phyloP scores from a whole-genome alignment of 2,888 invertebrate genomes.

The Hesperia comma region DNA sequence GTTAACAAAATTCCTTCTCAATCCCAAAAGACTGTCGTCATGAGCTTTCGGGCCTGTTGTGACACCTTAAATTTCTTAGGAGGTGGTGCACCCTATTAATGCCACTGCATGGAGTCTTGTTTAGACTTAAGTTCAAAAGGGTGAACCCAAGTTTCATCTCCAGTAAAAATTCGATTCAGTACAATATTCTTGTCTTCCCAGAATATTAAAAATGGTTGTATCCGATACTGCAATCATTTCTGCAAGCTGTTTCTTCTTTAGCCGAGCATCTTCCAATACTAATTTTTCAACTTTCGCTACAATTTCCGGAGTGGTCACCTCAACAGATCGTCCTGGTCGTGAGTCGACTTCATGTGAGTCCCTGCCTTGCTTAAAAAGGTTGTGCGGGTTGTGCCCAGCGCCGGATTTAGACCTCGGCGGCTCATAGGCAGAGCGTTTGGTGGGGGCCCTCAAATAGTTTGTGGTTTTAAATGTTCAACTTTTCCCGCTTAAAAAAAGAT shows the following conservation, averaged over 20 bases:
- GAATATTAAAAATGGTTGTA: neutral
- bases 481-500: no score
- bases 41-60: no score
- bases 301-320: neutral
- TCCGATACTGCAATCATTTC: neutral
- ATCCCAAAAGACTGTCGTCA: no score
- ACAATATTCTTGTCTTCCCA: neutral
- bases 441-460: no score
- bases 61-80: no score
- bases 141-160: neutral
- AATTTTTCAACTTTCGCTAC: neutral
- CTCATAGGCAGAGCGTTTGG: no score
- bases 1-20: no score
- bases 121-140: neutral
- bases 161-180: neutral
- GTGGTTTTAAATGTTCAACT: no score
- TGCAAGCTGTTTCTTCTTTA: neutral
- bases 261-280: neutral
- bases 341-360: neutral
- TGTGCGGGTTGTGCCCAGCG: no score
- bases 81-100: neutral
- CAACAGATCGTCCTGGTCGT: no score
- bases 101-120: neutral
- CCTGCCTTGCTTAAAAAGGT: conserved; percentile 1
- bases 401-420: no score